Evolutionary conservation across 1,140 invertebrate species (phyloP), one percentile per base, ranked within the genome.

Genomic region (Drosophila carrolli): DNA sequence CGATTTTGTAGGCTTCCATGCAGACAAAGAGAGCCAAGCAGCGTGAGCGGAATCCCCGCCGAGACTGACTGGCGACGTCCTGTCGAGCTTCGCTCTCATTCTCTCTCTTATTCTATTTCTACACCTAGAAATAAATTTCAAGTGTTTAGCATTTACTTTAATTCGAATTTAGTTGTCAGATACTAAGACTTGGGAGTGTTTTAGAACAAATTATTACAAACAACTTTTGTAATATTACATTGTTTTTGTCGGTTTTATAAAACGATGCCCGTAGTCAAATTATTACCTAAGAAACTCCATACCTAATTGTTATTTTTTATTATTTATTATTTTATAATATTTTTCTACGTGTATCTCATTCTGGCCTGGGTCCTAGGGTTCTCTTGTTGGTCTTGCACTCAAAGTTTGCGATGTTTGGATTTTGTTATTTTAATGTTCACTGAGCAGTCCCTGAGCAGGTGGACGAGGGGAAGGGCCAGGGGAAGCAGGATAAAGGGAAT

Each of bases 331-430:
- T 19, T 19, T 19, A 19, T 19, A 19, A 19, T 19, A 23, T 32
- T 61, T 58, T 43, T 23, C 5, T 13, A 10, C 9, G 60, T 63
- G 55, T 11, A 23, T 1, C 48, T 59, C 41, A 55, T 14, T 48
- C 56, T 41, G 41, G 44, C 46, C 50, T 57, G 59, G 46, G 50
- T 61, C 16, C 43, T 40, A 47, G 23, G 43, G 14, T 16, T 47
- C 67, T 62, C 43, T 81, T 85, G 74, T 78, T 78, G 57, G 63
- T 44, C 67, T 88, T 83, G 75, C 84, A 83, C 84, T 88, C 84
- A 79, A 83, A 86, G 75, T 86, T 86, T 89, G 83, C 84, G 76
- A 77, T 88, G 83, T 88, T 88, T 88, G 84, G 84, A 88, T 88
- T 89, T 88, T 88, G 80, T 88, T 89, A 83, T 84, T 88, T 88